Evolutionary conservation across 1,140 invertebrate genomes (phyloP).

Genomic region (Panagrolaimus sp.): DNA sequence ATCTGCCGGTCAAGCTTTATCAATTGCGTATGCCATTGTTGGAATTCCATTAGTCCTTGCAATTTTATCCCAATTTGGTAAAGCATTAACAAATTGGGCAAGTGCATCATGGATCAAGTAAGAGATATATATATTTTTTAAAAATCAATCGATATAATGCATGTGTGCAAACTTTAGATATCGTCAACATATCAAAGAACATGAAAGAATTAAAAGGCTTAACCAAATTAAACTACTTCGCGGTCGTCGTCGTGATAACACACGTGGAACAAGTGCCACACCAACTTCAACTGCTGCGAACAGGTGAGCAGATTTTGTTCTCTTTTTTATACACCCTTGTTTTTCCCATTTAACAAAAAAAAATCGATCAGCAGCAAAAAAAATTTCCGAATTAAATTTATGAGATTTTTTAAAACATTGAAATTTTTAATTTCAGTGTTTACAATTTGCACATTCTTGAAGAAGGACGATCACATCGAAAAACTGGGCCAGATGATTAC

Average conservation of each 20-base stretch:
- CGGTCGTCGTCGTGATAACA: not conserved
- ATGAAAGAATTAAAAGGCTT: conserved; percentile 2
- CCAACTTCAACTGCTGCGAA: conserved; percentile 2
- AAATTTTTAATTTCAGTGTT: conserved; percentile 15
- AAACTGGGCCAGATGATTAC: not conserved
- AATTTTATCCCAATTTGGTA: conserved; percentile 61
- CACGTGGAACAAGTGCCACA: conserved; percentile 4
- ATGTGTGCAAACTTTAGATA: conserved; percentile 22
- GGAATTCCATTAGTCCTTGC: conserved; percentile 84
- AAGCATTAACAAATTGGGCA: conserved; percentile 55
- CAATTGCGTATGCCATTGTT: conserved; percentile 85
- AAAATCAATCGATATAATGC: too few relatives aligned
- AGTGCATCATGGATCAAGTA: conserved; percentile 48
- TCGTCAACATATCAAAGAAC: conserved; percentile 17
- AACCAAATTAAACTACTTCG: not conserved
- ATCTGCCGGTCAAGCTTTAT: conserved; percentile 73
- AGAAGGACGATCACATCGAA: conserved; percentile 1
- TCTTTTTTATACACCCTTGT: too few relatives aligned
- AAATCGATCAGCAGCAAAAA: too few relatives aligned
- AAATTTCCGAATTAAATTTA: too few relatives aligned
- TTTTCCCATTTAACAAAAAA: too few relatives aligned
- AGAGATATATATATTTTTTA: not conserved
- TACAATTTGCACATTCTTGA: conserved; percentile 8
- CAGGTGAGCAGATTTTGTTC: not conserved
- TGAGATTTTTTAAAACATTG: not conserved